phyloP scores from a whole-genome alignment of 2,888 invertebrate genomes.

The Phyllotreta cruciferae region DNA sequence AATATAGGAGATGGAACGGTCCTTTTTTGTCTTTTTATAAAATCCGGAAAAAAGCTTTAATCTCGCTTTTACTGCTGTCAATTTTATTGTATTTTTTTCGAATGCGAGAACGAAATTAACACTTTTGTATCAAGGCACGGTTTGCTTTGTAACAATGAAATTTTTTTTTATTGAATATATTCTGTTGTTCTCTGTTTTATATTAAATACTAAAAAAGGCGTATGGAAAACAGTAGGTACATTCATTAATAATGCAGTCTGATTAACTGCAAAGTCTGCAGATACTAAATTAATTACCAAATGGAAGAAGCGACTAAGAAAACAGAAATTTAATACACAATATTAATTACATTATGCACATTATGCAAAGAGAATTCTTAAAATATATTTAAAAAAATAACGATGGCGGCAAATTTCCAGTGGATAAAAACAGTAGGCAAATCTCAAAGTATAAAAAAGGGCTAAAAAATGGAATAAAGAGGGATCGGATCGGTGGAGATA shows the following conservation, averaged over 20 bases:
- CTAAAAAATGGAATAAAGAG: neutral
- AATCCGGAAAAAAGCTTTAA: constrained; percentile 17
- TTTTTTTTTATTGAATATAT: neutral
- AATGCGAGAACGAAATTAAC: constrained; percentile 14
- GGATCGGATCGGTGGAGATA: constrained; percentile 31
- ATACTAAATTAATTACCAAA: too few species aligned
- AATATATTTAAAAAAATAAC: too few species aligned
- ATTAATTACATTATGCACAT: too few species aligned
- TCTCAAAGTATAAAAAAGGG: constrained; percentile 1
- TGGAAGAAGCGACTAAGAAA: too few species aligned
- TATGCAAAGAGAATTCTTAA: too few species aligned
- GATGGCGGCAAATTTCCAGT: neutral
- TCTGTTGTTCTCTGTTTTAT: too few species aligned
- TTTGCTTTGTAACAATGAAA: neutral
- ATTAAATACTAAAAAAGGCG: too few species aligned
- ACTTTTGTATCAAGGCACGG: constrained; percentile 14
- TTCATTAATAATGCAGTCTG: too few species aligned
- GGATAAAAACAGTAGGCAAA: constrained; percentile 10
- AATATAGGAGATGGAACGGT: constrained; percentile 17
- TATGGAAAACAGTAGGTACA: too few species aligned
- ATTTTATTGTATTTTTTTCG: constrained; percentile 24
- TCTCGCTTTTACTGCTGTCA: constrained; percentile 22
- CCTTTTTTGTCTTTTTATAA: constrained; percentile 16
- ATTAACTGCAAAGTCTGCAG: too few species aligned
- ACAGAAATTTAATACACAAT: too few species aligned